Evolutionary conservation across 2,888 invertebrate genomes (phyloP).

Genomic region (Sarcophaga variegata): DNA sequence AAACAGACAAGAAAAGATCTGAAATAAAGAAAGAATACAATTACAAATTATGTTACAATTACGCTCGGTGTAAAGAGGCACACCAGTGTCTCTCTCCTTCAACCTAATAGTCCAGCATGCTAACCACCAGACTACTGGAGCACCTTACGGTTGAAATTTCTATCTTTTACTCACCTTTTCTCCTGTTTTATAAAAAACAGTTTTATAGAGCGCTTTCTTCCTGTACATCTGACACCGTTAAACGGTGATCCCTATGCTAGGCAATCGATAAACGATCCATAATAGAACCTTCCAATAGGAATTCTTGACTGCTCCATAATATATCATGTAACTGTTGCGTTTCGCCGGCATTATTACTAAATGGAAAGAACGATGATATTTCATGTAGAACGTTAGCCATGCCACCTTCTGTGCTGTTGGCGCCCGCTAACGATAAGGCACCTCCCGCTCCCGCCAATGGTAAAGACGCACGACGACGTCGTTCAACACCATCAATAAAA

Average conservation of each 20-base stretch:
- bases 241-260: conserved; percentile 67
- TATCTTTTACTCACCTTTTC: conserved; percentile 16
- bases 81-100: too few relatives aligned
- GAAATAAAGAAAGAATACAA: conserved; percentile 9
- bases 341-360: conserved; percentile 78
- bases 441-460: conserved; percentile 41
- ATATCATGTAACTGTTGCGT: conserved; percentile 80
- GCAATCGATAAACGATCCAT: conserved; percentile 81
- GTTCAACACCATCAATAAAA: conserved; percentile 78
- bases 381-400: conserved; percentile 74
- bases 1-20: conserved; percentile 57
- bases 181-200: conserved; percentile 6
- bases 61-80: too few relatives aligned
- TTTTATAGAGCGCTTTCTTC: conserved; percentile 39
- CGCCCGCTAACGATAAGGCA: conserved; percentile 62
- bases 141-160: not conserved
- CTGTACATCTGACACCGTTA: conserved; percentile 13
- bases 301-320: conserved; percentile 79
- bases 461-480: conserved; percentile 74
- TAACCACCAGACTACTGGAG: too few relatives aligned
- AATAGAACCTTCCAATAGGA: conserved; percentile 78
- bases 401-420: conserved; percentile 12
- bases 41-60: not conserved
- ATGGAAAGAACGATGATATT: conserved; percentile 82
- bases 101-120: too few relatives aligned